A percentile compares a stretch with the other conserved stretches of the same genome.
phyloP scores from a whole-genome alignment of 2,113 vertebrate genomes.

The Takifugu bimaculatus region DNA sequence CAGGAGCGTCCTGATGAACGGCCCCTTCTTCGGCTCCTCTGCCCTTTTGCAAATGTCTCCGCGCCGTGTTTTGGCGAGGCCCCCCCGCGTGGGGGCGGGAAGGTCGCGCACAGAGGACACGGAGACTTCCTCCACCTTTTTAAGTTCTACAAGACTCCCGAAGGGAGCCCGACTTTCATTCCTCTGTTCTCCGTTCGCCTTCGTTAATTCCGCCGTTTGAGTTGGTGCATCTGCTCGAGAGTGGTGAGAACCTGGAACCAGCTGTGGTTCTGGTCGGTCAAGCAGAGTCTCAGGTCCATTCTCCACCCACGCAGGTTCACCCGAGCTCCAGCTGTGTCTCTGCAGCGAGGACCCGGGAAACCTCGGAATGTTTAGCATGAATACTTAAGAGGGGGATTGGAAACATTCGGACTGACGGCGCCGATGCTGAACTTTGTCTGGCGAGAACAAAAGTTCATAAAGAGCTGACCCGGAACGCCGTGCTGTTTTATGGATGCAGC shows the following conservation, averaged over 20 bases:
- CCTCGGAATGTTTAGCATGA: neutral
- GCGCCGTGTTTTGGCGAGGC: constrained; percentile 8
- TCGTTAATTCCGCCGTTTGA: no score
- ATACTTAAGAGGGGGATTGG: neutral
- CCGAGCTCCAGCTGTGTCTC: neutral
- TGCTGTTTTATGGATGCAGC: no score
- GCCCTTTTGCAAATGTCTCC: constrained; percentile 43
- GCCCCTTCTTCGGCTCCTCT: constrained; percentile 5
- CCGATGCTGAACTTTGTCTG: neutral
- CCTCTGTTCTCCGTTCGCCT: no score
- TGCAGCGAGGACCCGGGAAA: neutral
- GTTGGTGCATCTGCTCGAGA: no score
- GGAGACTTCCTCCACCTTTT: constrained; percentile 2
- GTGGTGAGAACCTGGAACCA: no score
- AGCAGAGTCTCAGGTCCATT: neutral
- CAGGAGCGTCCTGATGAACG: constrained; percentile 8
- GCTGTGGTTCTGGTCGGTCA: no score
- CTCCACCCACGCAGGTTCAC: neutral
- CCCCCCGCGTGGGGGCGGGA: constrained; percentile 1
- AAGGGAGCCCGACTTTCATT: neutral
- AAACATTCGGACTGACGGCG: neutral
- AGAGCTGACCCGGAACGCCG: neutral
- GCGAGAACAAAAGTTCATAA: neutral
- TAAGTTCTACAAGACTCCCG: neutral
- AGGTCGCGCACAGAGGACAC: constrained; percentile 1